Evolutionary conservation across 2,113 vertebrate species (phyloP), one percentile per base, ranked within the genome.

Genomic region (Gobius niger): DNA sequence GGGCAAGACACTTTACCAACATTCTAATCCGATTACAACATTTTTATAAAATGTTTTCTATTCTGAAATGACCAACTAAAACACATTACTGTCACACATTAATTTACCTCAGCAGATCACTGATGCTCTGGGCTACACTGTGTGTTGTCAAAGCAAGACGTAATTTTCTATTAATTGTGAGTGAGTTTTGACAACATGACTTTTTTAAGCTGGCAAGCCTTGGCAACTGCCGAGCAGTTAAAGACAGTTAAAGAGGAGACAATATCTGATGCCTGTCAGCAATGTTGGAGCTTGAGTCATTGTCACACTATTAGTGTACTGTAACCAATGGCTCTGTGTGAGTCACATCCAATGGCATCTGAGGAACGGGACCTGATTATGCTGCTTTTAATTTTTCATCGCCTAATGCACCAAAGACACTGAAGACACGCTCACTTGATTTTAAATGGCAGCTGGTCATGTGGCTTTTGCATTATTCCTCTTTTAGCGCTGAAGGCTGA

Each of bases 251-350:
- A 72, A 75, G 74, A 82, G 67, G 40, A 82, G 82, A 83, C 86
- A 83, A 71, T 88, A 86, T 85, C 70, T 81, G 80, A 85, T 81
- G 81, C 82, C 79, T 85, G 76, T 88, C 84, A 85, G 87, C 78
- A 80, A 81, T 80, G 83, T 67, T 77, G 77, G 75, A 76, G 85
- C 72, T 89, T 89, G 84, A 90, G 90, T 91, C 90, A 91, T 74
- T 82, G 85, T 87, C 87, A 85, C 90, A 88, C 86, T 83, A 78
- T 81, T 80, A 83, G 84, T 87, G 83, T 85, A 72, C 81, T 88
- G 78, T 76, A 75, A 83, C 76, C 77, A 80, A 72, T 82, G 81
- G 84, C 85, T 73, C 81, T 62, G 82, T 2, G 34, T 90, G 88
- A 91, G 73, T 89, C 87, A 89, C 67, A 83, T 71, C 54, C 73